Evolutionary conservation across 2,113 vertebrate species (phyloP).

Genomic region (Phainopepla nitens): DNA sequence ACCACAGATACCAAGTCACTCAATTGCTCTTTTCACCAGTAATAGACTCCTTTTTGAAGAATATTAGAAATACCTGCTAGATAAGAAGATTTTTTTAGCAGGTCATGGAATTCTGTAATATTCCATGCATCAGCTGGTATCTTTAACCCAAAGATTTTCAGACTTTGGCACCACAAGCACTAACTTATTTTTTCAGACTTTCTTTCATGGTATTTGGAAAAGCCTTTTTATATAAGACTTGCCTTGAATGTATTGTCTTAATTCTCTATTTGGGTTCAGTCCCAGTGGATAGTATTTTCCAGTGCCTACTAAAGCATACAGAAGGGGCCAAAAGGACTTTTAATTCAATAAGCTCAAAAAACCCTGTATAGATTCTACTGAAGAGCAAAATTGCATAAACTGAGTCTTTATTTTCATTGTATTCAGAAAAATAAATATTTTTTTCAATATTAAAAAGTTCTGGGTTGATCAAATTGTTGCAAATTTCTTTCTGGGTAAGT

Average conservation of each 20-base stretch:
- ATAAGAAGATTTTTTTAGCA: neutral
- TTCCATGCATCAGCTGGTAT: neutral
- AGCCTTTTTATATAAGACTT: neutral
- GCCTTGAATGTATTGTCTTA: constrained; percentile 4
- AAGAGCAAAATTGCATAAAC: neutral
- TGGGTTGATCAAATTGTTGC: constrained; percentile 33
- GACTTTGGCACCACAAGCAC: neutral
- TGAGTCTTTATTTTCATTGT: constrained; percentile 15
- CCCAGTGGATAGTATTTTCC: neutral
- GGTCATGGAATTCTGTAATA: neutral
- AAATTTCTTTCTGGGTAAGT: constrained; percentile 60
- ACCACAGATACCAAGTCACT: neutral
- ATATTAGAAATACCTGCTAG: neutral
- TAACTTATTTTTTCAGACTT: constrained; percentile 2
- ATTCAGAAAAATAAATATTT: neutral
- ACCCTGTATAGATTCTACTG: neutral
- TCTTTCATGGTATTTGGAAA: constrained; percentile 13
- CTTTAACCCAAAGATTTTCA: neutral
- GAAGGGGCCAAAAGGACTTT: neutral
- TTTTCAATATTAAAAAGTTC: neutral
- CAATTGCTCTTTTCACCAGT: neutral
- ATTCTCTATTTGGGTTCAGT: neutral
- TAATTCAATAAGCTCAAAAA: neutral
- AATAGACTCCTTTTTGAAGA: neutral
- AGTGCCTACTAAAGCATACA: neutral